These are phyloP conservation scores for Coptotermes formosanus DNA, from an alignment of 1,140 invertebrate species.

Conservation along the genomic window DNA sequence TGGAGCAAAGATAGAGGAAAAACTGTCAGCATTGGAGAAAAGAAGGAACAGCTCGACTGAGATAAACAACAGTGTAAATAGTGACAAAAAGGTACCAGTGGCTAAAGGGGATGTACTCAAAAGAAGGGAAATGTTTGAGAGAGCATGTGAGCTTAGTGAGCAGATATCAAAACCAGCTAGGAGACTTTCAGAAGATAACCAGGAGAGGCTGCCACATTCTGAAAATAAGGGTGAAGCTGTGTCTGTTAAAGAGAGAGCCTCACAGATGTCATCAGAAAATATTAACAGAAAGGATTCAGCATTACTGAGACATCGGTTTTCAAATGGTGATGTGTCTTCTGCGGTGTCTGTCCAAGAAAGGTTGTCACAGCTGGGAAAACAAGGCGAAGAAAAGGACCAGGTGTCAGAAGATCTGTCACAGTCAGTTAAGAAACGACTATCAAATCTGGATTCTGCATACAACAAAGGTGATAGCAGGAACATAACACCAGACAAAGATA, in stretches of 20 bases:
- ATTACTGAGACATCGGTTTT: neutral
- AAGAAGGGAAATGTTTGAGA: constrained; percentile 70
- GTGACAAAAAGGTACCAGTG: constrained; percentile 47
- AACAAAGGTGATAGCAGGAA: too few species aligned
- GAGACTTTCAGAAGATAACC: constrained; percentile 12
- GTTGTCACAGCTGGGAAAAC: too few species aligned
- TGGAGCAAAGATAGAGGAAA: constrained; percentile 25
- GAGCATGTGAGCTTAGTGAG: constrained; percentile 44
- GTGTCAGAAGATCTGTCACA: neutral
- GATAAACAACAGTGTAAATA: neutral
- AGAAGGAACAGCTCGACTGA: constrained; percentile 17
- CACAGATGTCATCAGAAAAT: constrained; percentile 32
- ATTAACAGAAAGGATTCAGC: constrained; percentile 21
- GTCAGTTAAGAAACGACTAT: too few species aligned
- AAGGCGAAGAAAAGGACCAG: neutral
- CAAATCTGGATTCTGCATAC: too few species aligned
- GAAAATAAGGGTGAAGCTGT: neutral
- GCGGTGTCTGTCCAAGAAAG: constrained; percentile 34
- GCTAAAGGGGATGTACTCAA: constrained; percentile 81
- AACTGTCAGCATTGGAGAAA: constrained; percentile 22
- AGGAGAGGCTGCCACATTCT: constrained; percentile 7
- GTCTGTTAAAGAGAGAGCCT: constrained; percentile 34
- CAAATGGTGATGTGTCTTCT: constrained; percentile 28
- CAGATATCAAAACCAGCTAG: constrained; percentile 23
- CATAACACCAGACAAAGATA: too few species aligned